Conservation (phyloP, 2,113 vertebrate species). For the Aptenodytes forsteri region DNA sequence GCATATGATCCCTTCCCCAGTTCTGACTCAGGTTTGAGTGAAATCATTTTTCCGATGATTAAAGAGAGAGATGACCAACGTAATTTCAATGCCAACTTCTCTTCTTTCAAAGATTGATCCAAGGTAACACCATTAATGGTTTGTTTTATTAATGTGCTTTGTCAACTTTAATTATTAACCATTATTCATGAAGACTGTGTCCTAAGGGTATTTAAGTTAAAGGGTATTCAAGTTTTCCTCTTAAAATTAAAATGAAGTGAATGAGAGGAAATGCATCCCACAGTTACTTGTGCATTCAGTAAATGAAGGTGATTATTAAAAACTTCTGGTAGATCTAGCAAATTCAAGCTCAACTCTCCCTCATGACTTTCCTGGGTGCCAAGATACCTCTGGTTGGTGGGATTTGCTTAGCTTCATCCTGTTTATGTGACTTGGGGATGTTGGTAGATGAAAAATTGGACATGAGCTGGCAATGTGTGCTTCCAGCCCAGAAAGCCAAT, state of each 20-base stretch:
- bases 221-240: not conserved
- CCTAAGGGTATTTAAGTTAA: not conserved
- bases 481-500: not conserved
- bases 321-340: not conserved
- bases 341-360: not conserved
- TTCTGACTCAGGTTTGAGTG: not conserved
- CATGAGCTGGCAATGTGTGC: accelerated
- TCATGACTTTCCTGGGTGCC: not conserved
- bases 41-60: not conserved
- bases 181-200: not conserved
- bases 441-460: not conserved
- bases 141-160: slow-evolving; percentile 14
- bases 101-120: not conserved
- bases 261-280: not conserved
- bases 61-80: not conserved
- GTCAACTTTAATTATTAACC: not conserved
- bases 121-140: not conserved
- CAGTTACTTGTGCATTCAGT: not conserved
- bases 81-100: not conserved
- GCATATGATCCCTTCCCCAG: not conserved
- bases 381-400: not conserved
- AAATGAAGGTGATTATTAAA: not conserved
- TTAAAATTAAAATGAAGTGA: not conserved
- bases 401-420: not conserved
- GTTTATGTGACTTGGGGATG: not conserved